Evolutionary conservation across 2,888 invertebrate genomes (phyloP).

Genomic region (Cheilosia grossa): DNA sequence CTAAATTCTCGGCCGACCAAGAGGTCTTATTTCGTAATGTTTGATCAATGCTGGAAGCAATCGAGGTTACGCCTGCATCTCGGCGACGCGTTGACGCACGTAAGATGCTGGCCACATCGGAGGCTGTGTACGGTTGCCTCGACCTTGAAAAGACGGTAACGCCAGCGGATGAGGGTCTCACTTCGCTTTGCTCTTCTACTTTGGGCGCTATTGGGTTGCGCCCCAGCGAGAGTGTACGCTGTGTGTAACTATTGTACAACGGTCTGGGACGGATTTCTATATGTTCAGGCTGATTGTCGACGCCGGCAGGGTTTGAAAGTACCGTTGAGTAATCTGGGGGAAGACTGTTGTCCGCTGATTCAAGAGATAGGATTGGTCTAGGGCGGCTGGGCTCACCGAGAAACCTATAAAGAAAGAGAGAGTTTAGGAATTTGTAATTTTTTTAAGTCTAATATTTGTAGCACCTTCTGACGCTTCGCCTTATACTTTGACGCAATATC

Average conservation of each 20-base stretch:
- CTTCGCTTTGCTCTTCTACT: conserved; percentile 28
- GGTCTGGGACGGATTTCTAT: conserved; percentile 78
- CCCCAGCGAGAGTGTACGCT: conserved; percentile 79
- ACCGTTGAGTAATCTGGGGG: conserved; percentile 79
- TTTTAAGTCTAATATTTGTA: background rate
- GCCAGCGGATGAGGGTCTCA: conserved; percentile 64
- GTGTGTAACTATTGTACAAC: conserved; percentile 76
- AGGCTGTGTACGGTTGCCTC: conserved; percentile 78
- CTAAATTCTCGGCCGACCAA: conserved; percentile 81
- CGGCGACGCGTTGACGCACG: conserved; percentile 79
- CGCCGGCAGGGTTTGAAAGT: conserved; percentile 76
- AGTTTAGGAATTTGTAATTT: background rate
- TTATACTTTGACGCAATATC: conserved; percentile 89
- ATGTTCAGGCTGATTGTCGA: conserved; percentile 73
- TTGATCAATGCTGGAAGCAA: conserved; percentile 71
- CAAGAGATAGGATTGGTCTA: conserved; percentile 69
- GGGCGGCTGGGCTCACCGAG: conserved; percentile 76
- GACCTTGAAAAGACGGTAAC: conserved; percentile 42
- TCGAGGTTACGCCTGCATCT: conserved; percentile 71
- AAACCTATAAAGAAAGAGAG: conserved; percentile 58
- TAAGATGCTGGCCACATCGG: conserved; percentile 81
- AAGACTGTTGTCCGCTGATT: conserved; percentile 73
- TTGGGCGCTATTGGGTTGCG: conserved; percentile 76
- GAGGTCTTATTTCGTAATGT: conserved; percentile 75
- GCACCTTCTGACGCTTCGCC: conserved; percentile 89